These are phyloP conservation scores for Limnephilus marmoratus DNA, from an alignment of 2,888 invertebrate species.

Conservation along the genomic window DNA sequence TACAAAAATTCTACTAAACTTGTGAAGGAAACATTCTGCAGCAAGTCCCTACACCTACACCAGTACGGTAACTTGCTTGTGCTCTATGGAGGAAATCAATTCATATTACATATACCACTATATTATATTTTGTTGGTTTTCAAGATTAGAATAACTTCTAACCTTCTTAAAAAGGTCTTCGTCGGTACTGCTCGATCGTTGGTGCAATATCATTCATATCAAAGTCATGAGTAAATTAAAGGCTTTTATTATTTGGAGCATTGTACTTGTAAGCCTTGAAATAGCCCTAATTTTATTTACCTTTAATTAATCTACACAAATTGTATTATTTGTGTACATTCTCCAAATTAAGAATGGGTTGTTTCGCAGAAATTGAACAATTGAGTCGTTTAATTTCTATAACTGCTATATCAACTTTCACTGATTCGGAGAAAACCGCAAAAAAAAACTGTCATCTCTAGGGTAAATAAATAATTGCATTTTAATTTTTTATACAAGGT, in stretches of 20 bases:
- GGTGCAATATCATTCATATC: neutral
- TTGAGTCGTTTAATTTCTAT: too few relatives aligned
- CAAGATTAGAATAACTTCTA: neutral
- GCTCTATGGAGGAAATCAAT: neutral
- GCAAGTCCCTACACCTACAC: conserved; percentile 9
- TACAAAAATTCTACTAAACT: neutral
- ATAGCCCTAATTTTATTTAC: neutral
- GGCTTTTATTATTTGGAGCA: conserved; percentile 19
- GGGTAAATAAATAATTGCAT: too few relatives aligned
- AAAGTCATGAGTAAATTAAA: neutral
- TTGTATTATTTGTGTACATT: neutral
- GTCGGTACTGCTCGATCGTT: neutral
- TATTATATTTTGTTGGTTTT: neutral
- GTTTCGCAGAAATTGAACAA: too few relatives aligned
- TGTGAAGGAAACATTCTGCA: neutral
- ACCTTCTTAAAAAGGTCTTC: neutral
- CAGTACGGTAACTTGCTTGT: neutral
- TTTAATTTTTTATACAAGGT: too few relatives aligned
- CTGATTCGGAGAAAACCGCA: too few relatives aligned
- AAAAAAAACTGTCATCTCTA: too few relatives aligned
- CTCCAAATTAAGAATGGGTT: neutral
- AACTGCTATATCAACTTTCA: too few relatives aligned
- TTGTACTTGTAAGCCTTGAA: neutral
- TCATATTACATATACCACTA: neutral
- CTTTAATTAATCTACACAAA: neutral